Base-by-base conservation (phyloP, 2,888 invertebrate genomes). In the Cactoblastis cactorum region DNA sequence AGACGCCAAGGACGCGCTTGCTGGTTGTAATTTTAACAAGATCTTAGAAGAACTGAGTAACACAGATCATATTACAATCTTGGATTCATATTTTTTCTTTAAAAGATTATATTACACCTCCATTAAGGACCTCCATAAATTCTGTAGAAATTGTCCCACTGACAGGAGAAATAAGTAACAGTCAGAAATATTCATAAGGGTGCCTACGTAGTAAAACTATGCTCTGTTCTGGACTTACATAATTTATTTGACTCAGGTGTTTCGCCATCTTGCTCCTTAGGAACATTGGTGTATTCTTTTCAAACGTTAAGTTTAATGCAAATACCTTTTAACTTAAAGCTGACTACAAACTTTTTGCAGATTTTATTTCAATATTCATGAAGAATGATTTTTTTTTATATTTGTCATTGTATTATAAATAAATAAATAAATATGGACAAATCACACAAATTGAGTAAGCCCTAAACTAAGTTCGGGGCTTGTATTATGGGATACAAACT, bases 201-300 rank as follows among this genome's bases (percentile, higher is more conserved):
- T 15, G 37, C n/a, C n/a, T n/a, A 19, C 3, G 17, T 41, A 41
- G 41, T 41, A 22, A 12, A 22, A 37, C 37, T 37, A 37, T 9
- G 9, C 15, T 37, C 19, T 39, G 19, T 19, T 24, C 24, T 19
- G 41, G 41, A 38, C 24, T 41, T 24, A 41, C 41, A 24, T 41
- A 12, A 41, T 37, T 37, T 39, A 41, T 41, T 12, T 22, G 6
- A 14, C 22, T 24, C 41, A 41, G 41, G 41, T 41, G 41, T 22
- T 41, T 14, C 22, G 22, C 39, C 22, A n/a, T 24, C 22, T 22
- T 41, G n/a, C 41, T 5, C 8, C 12, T 24, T 19, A 15, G n/a
- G 24, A 14, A 24, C 41, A 41, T 41, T 41, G 41, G 41, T 41
- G 14, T 24, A 41, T 41, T 41, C 41, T 41, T 22, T 41, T 24